Base-by-base conservation (phyloP, 2,113 vertebrate genomes). In the Odobenus rosmarus region DNA sequence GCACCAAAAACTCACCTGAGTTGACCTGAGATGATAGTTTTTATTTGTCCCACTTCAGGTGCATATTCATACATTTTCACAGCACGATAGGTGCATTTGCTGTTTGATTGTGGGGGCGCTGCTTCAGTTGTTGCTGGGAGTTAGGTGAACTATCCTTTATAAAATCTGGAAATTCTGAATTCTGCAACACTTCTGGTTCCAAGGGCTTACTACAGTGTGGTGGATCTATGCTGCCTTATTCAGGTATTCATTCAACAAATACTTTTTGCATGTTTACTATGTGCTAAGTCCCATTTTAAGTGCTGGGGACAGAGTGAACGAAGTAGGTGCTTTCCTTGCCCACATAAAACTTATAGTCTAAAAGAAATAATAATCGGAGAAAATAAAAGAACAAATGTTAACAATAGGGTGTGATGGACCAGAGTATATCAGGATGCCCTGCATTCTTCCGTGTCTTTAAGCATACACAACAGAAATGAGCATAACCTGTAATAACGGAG, bases 401-500 rank as follows among this genome's bases (percentile, higher is more conserved):
- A 53, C 21, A n/a, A 31, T 7, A 72, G 15, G 15, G 4, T 53
- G 19, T 69, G 46, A 7, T 1, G 4, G 46, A 31, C 84, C 23
- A 1, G 39, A 74, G 46, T 90, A 15, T 1, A 0, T 87, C 93
- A 90, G 69, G 57, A 13, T 74, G 46, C 31, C 89, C 89, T 96
- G 55, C 55, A 71, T 57, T 69, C 84, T 90, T 89, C 96, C 15
- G 15, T 59, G 91, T 95, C 97, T 82, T 46, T 19, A 95, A 91
- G 88, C 53, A 55, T 49, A 53, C 67, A 89, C 77, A 97, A 96
- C 93, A 88, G 98, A 98, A 97, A 95, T 64, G 90, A 74, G 51
- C 89, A 79, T 93, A 98, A 98, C 96, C 93, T 94, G 89, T 88
- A 90, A 97, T 96, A 98, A 98, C 18, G 36, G 74, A 83, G 96